Conservation (phyloP, 2,797 vertebrate genomes). For the Novumbra hubbsi region DNA sequence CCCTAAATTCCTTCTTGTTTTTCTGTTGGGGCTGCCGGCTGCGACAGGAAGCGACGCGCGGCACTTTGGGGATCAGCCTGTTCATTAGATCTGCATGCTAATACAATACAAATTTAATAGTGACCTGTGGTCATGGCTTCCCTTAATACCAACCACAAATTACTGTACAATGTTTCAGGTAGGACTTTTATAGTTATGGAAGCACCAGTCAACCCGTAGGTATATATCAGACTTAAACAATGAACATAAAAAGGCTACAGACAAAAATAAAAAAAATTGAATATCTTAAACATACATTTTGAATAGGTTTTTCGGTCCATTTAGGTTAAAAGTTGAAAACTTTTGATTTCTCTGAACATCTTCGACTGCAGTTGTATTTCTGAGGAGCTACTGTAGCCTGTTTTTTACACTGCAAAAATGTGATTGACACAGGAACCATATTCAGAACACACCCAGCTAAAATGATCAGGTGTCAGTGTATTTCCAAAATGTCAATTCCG, state of each 20-base stretch:
- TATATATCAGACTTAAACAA: too few species aligned
- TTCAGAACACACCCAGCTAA: not conserved
- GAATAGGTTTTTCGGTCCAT: not conserved
- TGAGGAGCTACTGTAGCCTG: not conserved
- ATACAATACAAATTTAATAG: constrained; percentile 7
- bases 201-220: not conserved
- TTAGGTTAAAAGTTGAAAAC: not conserved
- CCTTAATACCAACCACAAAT: not conserved
- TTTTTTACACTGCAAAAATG: not conserved
- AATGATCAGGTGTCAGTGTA: not conserved
- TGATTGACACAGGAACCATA: too few species aligned
- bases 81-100: constrained; percentile 25
- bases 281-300: too few species aligned
- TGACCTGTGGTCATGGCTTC: not conserved
- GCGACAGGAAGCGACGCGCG: constrained; percentile 11
- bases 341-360: not conserved
- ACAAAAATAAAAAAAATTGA: too few species aligned
- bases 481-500: not conserved
- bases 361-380: not conserved
- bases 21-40: constrained; percentile 6
- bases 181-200: not conserved
- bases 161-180: not conserved
- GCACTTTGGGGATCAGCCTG: constrained; percentile 12
- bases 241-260: too few species aligned
- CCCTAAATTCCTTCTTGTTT: constrained; percentile 19